Base-by-base conservation (phyloP, 2,888 invertebrate species). In the Drosophila neotestacea region DNA sequence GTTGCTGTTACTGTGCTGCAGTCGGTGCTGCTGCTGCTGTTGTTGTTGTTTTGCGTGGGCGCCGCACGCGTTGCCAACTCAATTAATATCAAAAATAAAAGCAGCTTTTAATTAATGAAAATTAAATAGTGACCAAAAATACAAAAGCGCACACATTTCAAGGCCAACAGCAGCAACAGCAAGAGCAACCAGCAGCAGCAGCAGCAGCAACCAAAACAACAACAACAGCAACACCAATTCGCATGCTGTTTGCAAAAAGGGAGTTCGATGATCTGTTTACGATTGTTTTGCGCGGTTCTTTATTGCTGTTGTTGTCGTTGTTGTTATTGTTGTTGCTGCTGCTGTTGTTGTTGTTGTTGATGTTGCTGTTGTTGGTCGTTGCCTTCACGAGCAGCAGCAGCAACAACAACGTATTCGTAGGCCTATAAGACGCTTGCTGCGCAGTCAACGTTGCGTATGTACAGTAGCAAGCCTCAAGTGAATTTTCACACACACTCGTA, bases 231-330 rank as follows among this genome's bases (percentile, higher is more conserved):
- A 22, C 39, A 58, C 39, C 38, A 59, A 47, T 44, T 58, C 59
- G 51, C 34, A 28, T 48, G 66, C 39, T 56, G 22, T 63, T 66
- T 39, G 64, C 70, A 11, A 66, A 66, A 70, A 72, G 73, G 72
- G 89, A 90, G 91, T 91, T 91, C 91, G 91, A 90, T 90, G 91
- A 91, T 91, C 91, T 91, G 90, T 90, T 91, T 90, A 91, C 88
- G 89, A 84, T 90, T 90, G 88, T 84, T 77, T 80, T 70, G 68
- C 79, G 63, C 76, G 61, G 58, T 32, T 6, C 32, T 6, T 9
- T 6, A 9, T 32, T 6, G 32, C 32, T 6, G 68, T 50, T 54
- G 36, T 66, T 50, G 22, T 22, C 65, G 47, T 51, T 63, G 63
- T 42, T 74, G 73, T 60, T 74, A 54, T 36, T 79, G 68, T 60